Conservation (phyloP, 2,113 vertebrate species). For the Myiozetetes cayanensis region DNA sequence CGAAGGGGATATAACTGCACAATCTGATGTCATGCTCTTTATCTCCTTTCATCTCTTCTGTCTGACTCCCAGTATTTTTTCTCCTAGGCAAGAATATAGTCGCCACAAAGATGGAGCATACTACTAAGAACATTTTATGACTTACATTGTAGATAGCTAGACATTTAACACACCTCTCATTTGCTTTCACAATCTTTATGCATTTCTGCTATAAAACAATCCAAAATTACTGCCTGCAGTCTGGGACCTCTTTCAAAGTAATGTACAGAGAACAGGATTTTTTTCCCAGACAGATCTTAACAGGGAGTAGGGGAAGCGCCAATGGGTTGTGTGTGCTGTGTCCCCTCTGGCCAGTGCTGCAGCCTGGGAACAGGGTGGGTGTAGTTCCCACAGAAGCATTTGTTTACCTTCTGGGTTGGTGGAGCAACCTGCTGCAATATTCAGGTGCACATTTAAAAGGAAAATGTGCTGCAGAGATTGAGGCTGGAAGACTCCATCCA, state of each 20-base stretch:
- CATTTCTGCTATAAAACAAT: background rate
- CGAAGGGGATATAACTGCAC: accelerated
- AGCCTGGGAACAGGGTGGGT: background rate
- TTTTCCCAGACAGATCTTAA: background rate
- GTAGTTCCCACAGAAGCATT: conserved; percentile 45
- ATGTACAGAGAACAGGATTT: accelerated
- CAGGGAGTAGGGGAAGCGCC: background rate
- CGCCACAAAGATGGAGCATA: background rate
- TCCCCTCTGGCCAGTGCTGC: background rate
- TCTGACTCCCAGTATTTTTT: background rate
- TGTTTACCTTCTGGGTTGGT: background rate
- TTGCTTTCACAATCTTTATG: background rate
- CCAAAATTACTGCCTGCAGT: background rate
- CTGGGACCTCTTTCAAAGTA: background rate
- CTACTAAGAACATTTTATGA: background rate
- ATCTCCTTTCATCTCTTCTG: background rate
- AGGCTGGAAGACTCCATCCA: background rate
- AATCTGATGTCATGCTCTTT: background rate
- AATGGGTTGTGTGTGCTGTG: background rate
- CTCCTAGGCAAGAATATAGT: background rate
- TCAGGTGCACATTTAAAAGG: background rate
- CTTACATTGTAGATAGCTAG: background rate
- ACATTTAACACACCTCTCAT: background rate
- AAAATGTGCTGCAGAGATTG: background rate
- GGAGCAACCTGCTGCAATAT: background rate